These are phyloP conservation scores for Rhamnusium bicolor DNA, from an alignment of 2,888 invertebrate species.

Conservation along the genomic window DNA sequence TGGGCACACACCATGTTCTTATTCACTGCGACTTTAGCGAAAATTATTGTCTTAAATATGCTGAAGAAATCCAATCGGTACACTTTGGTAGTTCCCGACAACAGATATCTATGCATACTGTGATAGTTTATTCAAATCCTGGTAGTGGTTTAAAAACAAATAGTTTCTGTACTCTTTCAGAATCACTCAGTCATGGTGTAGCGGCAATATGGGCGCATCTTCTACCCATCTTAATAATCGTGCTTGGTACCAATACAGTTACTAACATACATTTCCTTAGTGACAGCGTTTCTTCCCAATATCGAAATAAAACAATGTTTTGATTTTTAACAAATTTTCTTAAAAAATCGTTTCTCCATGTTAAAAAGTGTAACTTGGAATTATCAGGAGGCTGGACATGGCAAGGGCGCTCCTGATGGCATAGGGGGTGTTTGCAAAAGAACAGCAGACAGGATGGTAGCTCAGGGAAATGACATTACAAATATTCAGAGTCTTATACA, in stretches of 20 bases:
- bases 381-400: not conserved
- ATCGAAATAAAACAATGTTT: not conserved
- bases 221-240: not conserved
- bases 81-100: not conserved
- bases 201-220: not conserved
- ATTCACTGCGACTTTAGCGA: not conserved
- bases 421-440: not conserved
- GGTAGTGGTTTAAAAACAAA: not conserved
- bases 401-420: not conserved
- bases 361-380: not conserved
- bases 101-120: not conserved
- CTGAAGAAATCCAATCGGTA: not conserved
- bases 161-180: not conserved
- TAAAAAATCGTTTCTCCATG: not conserved
- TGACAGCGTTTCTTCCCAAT: not conserved
- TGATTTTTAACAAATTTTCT: not conserved
- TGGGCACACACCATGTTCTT: not conserved
- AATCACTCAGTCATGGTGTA: not conserved
- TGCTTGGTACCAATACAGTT: not conserved
- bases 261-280: not conserved
- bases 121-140: not conserved
- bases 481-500: not conserved
- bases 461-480: not conserved
- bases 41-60: not conserved
- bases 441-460: not conserved